Conservation (phyloP, 2,888 invertebrate species). For the Amphimallon solstitiale region DNA sequence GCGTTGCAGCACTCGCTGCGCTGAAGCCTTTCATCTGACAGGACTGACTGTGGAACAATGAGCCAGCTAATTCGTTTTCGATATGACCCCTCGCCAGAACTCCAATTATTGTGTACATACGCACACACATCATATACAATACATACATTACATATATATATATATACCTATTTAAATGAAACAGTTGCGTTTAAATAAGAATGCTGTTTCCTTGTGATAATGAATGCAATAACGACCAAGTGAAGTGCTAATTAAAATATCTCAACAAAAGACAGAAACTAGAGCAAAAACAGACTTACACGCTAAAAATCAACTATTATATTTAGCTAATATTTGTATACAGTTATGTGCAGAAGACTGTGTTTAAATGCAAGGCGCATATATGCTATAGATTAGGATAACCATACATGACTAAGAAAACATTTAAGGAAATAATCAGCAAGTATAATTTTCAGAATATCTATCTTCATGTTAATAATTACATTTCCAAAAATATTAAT, state of each 20-base stretch:
- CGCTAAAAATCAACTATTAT: no score
- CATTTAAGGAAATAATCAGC: no score
- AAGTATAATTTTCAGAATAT: no score
- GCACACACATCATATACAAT: neutral
- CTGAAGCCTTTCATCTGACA: conserved; percentile 43
- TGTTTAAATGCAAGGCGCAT: no score
- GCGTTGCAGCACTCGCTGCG: conserved; percentile 55
- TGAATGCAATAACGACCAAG: conserved; percentile 60
- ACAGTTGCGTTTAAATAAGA: conserved; percentile 40
- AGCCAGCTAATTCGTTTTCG: neutral
- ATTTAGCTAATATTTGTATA: no score
- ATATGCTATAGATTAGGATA: no score
- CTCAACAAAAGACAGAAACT: neutral
- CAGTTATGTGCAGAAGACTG: no score
- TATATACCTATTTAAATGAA: conserved; percentile 19
- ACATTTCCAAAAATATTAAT: no score
- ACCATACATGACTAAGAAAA: no score
- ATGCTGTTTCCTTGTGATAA: conserved; percentile 56
- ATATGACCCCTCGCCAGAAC: conserved; percentile 1
- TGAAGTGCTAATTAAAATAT: conserved; percentile 49
- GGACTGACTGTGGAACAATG: neutral
- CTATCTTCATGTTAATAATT: no score
- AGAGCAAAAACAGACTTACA: no score
- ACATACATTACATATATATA: conserved; percentile 10
- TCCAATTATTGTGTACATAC: conserved; percentile 17